Conservation (phyloP, 2,113 vertebrate genomes). For the Seriola dumerili region DNA sequence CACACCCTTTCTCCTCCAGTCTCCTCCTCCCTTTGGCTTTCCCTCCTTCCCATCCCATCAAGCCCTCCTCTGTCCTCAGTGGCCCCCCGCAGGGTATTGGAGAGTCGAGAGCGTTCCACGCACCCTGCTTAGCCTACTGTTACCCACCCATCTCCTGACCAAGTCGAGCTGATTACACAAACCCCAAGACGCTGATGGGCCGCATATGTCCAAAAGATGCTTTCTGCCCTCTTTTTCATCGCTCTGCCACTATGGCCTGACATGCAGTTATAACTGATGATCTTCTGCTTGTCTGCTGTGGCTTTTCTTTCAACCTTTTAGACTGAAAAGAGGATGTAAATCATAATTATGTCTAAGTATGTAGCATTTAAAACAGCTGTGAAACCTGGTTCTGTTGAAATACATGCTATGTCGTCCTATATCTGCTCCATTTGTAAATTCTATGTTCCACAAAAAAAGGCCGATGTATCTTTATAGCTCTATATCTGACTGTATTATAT, state of each 20-base stretch:
- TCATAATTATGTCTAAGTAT: not conserved
- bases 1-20: slow-evolving; percentile 49
- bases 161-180: slow-evolving; percentile 55
- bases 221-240: slow-evolving; percentile 34
- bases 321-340: not conserved
- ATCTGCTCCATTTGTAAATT: slow-evolving; percentile 1
- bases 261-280: slow-evolving; percentile 20
- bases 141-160: slow-evolving; percentile 41
- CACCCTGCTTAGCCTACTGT: slow-evolving; percentile 48
- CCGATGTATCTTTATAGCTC: not conserved
- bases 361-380: not conserved
- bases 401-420: not conserved
- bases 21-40: slow-evolving; percentile 26
- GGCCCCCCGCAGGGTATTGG: not conserved
- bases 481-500: not conserved
- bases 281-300: slow-evolving; percentile 21
- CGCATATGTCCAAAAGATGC: slow-evolving; percentile 55
- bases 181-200: slow-evolving; percentile 47
- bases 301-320: slow-evolving; percentile 1
- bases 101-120: slow-evolving; percentile 44
- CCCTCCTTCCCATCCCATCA: slow-evolving; percentile 32
- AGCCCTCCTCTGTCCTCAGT: slow-evolving; percentile 9
- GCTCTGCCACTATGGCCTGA: slow-evolving; percentile 5
- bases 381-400: not conserved
- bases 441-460: not conserved